These are phyloP conservation scores for Megalopta genalis DNA, from an alignment of 1,140 invertebrate genomes.

Conservation along the genomic window DNA sequence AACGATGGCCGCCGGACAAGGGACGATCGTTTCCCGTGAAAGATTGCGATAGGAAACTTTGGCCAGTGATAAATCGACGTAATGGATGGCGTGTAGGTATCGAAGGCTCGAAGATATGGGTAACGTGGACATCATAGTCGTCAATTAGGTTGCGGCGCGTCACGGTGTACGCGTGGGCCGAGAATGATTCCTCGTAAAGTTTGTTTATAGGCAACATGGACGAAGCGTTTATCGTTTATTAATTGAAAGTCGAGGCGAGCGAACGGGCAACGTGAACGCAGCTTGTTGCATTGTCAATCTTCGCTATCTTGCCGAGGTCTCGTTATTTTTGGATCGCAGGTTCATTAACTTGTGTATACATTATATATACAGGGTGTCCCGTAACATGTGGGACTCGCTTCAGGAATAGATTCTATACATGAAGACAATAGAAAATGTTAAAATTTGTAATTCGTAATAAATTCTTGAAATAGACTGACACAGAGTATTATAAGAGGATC, in stretches of 20 bases:
- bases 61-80: conserved; percentile 10
- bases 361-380: background rate
- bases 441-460: too few species aligned
- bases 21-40: background rate
- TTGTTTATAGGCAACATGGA: conserved; percentile 38
- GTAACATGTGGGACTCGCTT: background rate
- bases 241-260: conserved; percentile 40
- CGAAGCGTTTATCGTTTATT: conserved; percentile 48
- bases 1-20: background rate
- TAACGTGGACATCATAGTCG: background rate
- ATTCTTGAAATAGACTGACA: too few species aligned
- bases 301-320: background rate
- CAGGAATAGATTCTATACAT: too few species aligned
- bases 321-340: conserved; percentile 5
- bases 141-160: conserved; percentile 13
- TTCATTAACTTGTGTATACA: background rate
- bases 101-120: background rate
- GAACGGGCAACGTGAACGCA: background rate
- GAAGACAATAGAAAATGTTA: too few species aligned
- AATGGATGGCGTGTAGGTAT: conserved; percentile 4
- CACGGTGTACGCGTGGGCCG: conserved; percentile 31
- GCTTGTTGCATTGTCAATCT: conserved; percentile 34
- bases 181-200: conserved; percentile 47
- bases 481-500: too few species aligned
- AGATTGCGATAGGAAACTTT: background rate